Conservation (phyloP, 2,113 vertebrate species). For the mouse (Mus musculus) region GRCm39 chr10:19848001-19848500, state of each 20-base stretch:
- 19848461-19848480: background rate
- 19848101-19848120: background rate
- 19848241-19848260: background rate
- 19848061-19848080: background rate
- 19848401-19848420: background rate
- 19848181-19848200: background rate
- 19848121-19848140: background rate
- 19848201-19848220: background rate
- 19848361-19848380: background rate
- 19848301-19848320: background rate
- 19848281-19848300: background rate
- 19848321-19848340: background rate
- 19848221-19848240: background rate
- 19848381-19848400: background rate
- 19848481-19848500: background rate
- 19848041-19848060: background rate
- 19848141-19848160: constrained; percentile 20
- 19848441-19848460: background rate
- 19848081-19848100: too few species aligned
- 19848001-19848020: background rate
- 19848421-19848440: background rate
- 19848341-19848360: background rate
- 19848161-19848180: background rate
- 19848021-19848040: background rate
- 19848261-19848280: background rate